Evolutionary conservation across 2,888 invertebrate species (phyloP).

Genomic region (Meganola albula): DNA sequence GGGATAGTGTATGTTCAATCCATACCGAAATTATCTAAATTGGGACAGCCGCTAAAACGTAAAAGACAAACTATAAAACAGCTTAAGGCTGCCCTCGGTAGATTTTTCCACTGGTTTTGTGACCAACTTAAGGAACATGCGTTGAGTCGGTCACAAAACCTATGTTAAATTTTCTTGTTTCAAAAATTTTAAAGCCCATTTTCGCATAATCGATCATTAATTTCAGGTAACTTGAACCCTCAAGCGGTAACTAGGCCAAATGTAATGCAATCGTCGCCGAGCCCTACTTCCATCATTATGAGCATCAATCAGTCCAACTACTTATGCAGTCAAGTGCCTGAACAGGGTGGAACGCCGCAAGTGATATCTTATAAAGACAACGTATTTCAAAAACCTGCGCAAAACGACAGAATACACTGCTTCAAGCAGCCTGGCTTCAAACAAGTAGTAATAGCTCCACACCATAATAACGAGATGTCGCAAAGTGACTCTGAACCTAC

Average conservation of each 20-base stretch:
- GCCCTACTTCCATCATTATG: slow-evolving; percentile 66
- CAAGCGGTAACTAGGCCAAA: slow-evolving; percentile 52
- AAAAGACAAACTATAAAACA: too few species aligned
- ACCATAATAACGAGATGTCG: slow-evolving; percentile 28
- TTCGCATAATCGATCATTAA: too few species aligned
- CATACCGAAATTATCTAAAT: too few species aligned
- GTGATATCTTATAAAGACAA: slow-evolving; percentile 29
- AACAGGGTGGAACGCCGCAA: slow-evolving; percentile 26
- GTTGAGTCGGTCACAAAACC: too few species aligned
- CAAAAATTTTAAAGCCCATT: too few species aligned
- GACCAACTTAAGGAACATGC: too few species aligned
- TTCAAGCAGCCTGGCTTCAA: slow-evolving; percentile 40
- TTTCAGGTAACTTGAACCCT: slow-evolving; percentile 47
- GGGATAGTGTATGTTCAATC: too few species aligned
- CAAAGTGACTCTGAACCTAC: slow-evolving; percentile 15
- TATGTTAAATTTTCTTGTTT: too few species aligned
- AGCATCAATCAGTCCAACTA: slow-evolving; percentile 71
- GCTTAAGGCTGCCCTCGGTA: too few species aligned
- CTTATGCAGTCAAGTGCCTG: slow-evolving; percentile 55
- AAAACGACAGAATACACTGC: slow-evolving; percentile 22
- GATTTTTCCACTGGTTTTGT: too few species aligned
- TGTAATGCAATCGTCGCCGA: slow-evolving; percentile 63
- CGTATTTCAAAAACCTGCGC: slow-evolving; percentile 38
- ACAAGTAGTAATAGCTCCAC: slow-evolving; percentile 50
- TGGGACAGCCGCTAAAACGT: too few species aligned